Conservation (phyloP, 2,797 vertebrate species). For the Poeciliopsis turneri region DNA sequence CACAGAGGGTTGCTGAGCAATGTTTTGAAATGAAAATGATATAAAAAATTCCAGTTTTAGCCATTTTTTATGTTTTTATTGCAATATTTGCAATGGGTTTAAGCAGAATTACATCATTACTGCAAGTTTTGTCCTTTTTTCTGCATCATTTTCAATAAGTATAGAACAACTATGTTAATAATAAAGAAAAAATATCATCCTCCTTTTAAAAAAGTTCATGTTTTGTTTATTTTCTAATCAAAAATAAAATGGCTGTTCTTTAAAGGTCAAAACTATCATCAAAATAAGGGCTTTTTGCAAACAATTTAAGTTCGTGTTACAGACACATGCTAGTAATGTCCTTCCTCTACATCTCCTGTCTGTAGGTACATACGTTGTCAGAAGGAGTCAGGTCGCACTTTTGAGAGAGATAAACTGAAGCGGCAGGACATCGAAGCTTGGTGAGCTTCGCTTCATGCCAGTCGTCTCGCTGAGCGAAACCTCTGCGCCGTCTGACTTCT, state of each 20-base stretch:
- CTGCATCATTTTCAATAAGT: not conserved
- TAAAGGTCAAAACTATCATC: not conserved
- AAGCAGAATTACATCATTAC: not conserved
- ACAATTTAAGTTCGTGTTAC: not conserved
- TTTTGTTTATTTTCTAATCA: not conserved
- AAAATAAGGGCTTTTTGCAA: not conserved
- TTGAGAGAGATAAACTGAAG: constrained; percentile 95
- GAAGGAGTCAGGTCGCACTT: constrained; percentile 90
- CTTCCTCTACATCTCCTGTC: not conserved
- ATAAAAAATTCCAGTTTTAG: not conserved
- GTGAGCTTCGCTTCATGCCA: constrained; percentile 67
- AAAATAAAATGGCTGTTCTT: not conserved
- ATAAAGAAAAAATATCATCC: not conserved
- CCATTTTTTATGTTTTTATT: not conserved
- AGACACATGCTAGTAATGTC: not conserved
- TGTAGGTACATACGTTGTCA: constrained; percentile 96
- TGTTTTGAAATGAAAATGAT: not conserved
- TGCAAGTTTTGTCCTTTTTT: not conserved
- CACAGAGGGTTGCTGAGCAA: not conserved
- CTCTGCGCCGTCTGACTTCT: not conserved
- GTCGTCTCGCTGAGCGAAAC: fast-evolving
- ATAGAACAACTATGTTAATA: not conserved
- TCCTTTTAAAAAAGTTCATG: not conserved
- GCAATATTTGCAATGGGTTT: not conserved
- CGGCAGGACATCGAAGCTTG: constrained; percentile 93